Conservation (phyloP, 2,797 vertebrate species). For the Sebastes taczanowskii region DNA sequence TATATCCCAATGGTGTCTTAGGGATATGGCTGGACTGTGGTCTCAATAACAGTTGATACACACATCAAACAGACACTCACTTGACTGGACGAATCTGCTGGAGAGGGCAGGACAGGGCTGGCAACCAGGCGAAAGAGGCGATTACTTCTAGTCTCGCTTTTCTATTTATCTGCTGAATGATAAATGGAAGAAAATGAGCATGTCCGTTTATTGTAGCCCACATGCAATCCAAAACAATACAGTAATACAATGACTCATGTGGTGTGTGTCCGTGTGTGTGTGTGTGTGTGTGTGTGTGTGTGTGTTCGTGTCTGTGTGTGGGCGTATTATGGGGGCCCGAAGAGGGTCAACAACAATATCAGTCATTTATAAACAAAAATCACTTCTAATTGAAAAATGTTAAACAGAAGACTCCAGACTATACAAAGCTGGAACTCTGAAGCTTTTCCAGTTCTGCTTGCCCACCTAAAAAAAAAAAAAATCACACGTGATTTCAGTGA, state of each 20-base stretch:
- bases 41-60: background rate
- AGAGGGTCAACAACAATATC: slow-evolving; percentile 63
- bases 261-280: slow-evolving; percentile 18
- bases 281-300: slow-evolving; percentile 24
- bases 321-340: slow-evolving; percentile 36
- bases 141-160: slow-evolving; percentile 40
- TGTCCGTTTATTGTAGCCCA: slow-evolving; percentile 61
- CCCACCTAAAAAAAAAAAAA: slow-evolving; percentile 24
- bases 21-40: background rate
- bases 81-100: background rate
- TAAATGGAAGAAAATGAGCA: slow-evolving; percentile 60
- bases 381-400: slow-evolving; percentile 62
- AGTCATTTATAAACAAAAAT: slow-evolving; percentile 60
- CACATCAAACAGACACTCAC: slow-evolving; percentile 6
- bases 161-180: slow-evolving; percentile 59
- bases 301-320: slow-evolving; percentile 5
- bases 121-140: background rate
- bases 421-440: slow-evolving; percentile 46
- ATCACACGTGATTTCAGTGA: slow-evolving; percentile 47
- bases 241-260: slow-evolving; percentile 62
- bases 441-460: slow-evolving; percentile 32
- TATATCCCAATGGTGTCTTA: background rate
- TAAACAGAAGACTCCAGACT: slow-evolving; percentile 61
- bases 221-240: slow-evolving; percentile 61
- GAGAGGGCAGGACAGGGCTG: background rate